Percentiles rank a stretch among this genome's conserved stretches.
These are phyloP conservation scores for Eutolmus rufibarbis DNA, from an alignment of 2,888 invertebrate genomes.

Conservation along the genomic window DNA sequence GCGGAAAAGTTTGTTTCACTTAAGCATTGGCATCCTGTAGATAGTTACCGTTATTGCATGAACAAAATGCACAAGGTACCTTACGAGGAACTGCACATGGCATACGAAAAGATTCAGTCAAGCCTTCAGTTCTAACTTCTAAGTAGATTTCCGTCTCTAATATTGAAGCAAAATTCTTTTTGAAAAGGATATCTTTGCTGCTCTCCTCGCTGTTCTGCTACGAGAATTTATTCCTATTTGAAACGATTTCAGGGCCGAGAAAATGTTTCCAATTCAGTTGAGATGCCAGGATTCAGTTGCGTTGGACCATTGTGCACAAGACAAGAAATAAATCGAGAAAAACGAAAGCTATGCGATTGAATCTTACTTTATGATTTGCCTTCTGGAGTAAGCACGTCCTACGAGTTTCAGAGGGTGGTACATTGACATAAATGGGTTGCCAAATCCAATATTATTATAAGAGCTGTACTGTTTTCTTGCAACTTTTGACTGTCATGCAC, in stretches of 20 bases:
- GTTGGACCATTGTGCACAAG: not conserved
- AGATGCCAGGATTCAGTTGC: not conserved
- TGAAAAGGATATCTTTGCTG: not conserved
- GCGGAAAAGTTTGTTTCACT: not conserved
- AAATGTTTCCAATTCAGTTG: not conserved
- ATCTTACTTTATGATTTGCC: constrained; percentile 26
- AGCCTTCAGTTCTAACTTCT: not conserved
- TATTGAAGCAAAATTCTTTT: not conserved
- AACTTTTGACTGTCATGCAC: too few relatives aligned
- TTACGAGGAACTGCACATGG: not conserved
- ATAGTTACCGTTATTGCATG: not conserved
- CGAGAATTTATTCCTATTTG: constrained; percentile 7
- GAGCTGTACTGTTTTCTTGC: too few relatives aligned
- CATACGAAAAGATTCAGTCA: not conserved
- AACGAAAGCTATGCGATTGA: not conserved
- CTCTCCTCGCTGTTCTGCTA: not conserved
- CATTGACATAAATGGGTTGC: not conserved
- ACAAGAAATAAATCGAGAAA: not conserved
- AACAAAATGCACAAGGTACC: not conserved
- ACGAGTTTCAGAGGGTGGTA: not conserved
- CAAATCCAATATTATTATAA: not conserved
- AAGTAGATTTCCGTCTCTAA: constrained; percentile 11
- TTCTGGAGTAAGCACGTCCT: not conserved
- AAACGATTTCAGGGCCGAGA: not conserved
- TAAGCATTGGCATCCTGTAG: not conserved